Base-by-base conservation (phyloP, 2,113 vertebrate species). In the Raphicerus campestris region DNA sequence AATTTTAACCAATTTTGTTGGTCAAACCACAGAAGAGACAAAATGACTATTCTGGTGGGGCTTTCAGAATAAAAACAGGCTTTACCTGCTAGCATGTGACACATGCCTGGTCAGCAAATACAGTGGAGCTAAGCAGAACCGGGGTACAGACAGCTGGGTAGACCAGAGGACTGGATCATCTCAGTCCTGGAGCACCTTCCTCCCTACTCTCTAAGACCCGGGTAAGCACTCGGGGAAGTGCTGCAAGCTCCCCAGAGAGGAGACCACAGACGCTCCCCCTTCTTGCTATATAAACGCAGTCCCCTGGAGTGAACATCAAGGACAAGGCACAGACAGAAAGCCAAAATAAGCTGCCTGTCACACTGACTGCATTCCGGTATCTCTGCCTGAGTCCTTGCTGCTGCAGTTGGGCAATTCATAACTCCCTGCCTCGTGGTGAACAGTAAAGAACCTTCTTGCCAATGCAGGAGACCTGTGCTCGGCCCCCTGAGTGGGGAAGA, bases 341-440 rank as follows among this genome's bases (percentile, higher is more conserved):
- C 85, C 94, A 39, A 88, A 96, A 93, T 53, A 75, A 94, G 92
- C 91, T 61, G 93, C 88, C 91, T 86, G 97, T 70, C 92, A 89
- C 97, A 95, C 78, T 66, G 91, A 94, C 70, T 95, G 93, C 91
- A 89, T 91, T 94, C 96, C 55, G 30, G 45, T 91, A 86, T 93
- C 90, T 95, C 26, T 87, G 78, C 86, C 66, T 49, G 91, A 94
- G 61, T 73, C 82, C 81, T 91, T 84, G 78, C 94, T 94, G 94
- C 93, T 87, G 73, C 56, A 63, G 89, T 42, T 51, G 83, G 56
- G 81, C 89, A 61, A 88, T 63, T 96, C 66, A 89, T 77, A 93
- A 96, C 88, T 84, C 95, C 85, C 26, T 66, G 77, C 49, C 85
- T 94, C 82, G 51, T 87, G n/a, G 77, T 42, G 89, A 87, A 89